Base-by-base conservation (phyloP, 1,140 invertebrate species). In the Trachelipus rathkii region DNA sequence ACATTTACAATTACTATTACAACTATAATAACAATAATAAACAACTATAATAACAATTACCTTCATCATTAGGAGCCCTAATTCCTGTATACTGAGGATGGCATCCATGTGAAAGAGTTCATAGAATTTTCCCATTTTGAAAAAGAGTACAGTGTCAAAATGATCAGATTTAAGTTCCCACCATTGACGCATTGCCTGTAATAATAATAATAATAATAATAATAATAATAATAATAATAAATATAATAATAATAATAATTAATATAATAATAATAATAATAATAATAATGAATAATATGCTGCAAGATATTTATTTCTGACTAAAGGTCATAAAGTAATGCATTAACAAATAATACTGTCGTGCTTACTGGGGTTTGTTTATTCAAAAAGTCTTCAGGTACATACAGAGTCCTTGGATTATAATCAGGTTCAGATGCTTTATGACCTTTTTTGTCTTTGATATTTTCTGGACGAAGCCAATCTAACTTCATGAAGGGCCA, bases 51-150 rank as follows among this genome's bases (percentile, higher is more conserved):
- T 33, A 33, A 33, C n/a, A 66, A 53, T 43, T 86, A 96, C 95
- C 87, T 92, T 93, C 97, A 99, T 99, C 83, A 92, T 98, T 33
- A 92, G 90, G 53, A 99, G 90, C 69, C 92, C 92, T 0, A 99
- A 86, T 85, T 97, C 93, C 81, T 93, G 93, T 0, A 97, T 95
- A 10, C 91, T 94, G 79, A 93, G 90, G 8, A 95, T 92, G 68
- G 98, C 97, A 89, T 99, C 98, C 96, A 98, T 98, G 82, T 99
- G 95, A 85, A 97, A 99, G 11, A 99, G 84, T 85, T 99, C 97
- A 87, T 99, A 99, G 86, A 99, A 99, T 87, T 99, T 99, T 0
- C 97, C 97, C 79, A 98, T 91, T 92, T 99, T 99, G 84, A 99
- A 99, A 85, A 99, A 99, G 0, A 99, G 85, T 46, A 99, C 89